A percentile compares a stretch with the other conserved stretches of the same genome.
Conservation (phyloP, 2,113 vertebrate genomes). For the Meriones unguiculatus region DNA sequence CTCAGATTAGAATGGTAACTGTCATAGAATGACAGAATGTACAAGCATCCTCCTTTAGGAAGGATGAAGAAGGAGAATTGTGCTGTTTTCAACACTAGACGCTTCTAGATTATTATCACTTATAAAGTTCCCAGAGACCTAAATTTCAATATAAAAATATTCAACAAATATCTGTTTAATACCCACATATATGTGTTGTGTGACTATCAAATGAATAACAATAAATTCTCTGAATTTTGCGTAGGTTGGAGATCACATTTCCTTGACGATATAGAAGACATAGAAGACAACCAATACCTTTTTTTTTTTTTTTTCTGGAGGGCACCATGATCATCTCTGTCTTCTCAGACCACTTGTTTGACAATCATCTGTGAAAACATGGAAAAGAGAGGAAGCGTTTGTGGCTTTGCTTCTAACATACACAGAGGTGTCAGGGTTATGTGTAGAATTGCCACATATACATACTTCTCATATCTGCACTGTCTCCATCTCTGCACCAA, state of each 20-base stretch:
- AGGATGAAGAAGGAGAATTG: not conserved
- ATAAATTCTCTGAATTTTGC: not conserved
- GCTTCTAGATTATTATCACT: not conserved
- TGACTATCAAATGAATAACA: not conserved
- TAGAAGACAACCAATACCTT: not conserved
- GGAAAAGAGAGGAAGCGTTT: not conserved
- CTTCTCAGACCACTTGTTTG: not conserved
- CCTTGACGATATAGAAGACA: not conserved
- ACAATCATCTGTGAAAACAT: not conserved
- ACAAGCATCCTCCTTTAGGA: not conserved
- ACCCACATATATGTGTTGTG: fast-evolving
- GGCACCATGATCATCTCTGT: not conserved
- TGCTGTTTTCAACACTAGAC: not conserved
- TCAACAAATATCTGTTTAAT: not conserved
- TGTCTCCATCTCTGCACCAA: not conserved
- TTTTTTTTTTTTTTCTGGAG: not conserved
- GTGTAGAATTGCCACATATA: not conserved
- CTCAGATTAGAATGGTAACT: not conserved
- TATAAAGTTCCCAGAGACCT: not conserved
- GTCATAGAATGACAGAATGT: not conserved
- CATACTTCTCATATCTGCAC: too few species aligned
- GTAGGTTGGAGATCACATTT: not conserved
- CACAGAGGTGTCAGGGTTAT: not conserved
- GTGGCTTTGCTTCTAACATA: not conserved
- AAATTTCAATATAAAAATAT: not conserved